These are phyloP conservation scores for Allygus modestus DNA, from an alignment of 2,888 invertebrate species.

Conservation along the genomic window DNA sequence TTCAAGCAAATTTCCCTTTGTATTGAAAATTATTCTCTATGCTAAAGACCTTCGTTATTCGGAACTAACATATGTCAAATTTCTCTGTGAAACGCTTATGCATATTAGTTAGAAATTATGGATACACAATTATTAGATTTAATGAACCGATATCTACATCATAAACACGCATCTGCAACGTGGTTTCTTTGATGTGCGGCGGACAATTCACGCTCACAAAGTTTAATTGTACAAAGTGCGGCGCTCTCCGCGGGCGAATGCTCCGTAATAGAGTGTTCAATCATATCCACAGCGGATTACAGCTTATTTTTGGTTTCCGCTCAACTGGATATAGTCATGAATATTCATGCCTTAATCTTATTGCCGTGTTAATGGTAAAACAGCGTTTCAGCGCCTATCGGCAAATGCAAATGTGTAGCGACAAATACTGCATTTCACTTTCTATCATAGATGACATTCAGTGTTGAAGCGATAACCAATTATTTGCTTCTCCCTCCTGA, in stretches of 20 bases:
- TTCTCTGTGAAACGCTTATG: not conserved
- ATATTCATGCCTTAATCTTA: conserved; percentile 29
- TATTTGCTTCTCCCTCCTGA: not conserved
- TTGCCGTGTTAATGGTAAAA: conserved; percentile 4
- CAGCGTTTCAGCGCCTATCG: not conserved
- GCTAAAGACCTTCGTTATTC: not conserved
- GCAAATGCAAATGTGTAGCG: not conserved
- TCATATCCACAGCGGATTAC: conserved; percentile 10
- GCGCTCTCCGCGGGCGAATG: not conserved
- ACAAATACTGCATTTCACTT: not conserved
- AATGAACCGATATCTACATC: not conserved
- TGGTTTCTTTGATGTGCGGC: conserved; percentile 1
- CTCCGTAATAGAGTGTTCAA: not conserved
- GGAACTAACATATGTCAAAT: not conserved
- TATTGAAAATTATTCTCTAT: not conserved
- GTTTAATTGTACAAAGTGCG: conserved; percentile 12
- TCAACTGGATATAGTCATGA: conserved; percentile 9
- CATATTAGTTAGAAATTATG: not conserved
- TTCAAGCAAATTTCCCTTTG: too few species aligned
- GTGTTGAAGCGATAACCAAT: not conserved
- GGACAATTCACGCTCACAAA: conserved; percentile 4
- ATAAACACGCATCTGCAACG: not conserved
- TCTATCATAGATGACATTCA: not conserved
- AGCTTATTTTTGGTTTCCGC: conserved; percentile 28
- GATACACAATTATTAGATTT: not conserved